Percentiles rank a stretch among this genome's conserved stretches.
These are phyloP conservation scores for Pholis gunnellus DNA, from an alignment of 2,113 vertebrate genomes.

Conservation along the genomic window DNA sequence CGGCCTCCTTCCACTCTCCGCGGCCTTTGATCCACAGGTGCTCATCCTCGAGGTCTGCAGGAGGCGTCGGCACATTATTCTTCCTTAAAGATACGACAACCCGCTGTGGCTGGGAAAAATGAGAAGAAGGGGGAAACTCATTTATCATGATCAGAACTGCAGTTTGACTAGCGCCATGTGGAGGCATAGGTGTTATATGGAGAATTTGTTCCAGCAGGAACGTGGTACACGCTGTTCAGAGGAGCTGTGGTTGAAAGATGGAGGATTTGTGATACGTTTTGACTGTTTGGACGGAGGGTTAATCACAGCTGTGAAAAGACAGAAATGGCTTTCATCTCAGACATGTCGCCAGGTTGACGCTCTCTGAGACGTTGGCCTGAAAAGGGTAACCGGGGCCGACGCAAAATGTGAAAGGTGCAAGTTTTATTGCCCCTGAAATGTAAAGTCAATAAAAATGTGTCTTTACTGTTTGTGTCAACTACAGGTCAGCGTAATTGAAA, in stretches of 20 bases:
- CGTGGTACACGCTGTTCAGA: slow-evolving; percentile 15
- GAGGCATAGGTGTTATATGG: slow-evolving; percentile 35
- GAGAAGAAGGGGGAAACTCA: slow-evolving; percentile 12
- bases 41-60: slow-evolving; percentile 60
- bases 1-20: slow-evolving; percentile 32
- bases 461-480: slow-evolving; percentile 49
- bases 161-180: slow-evolving; percentile 55
- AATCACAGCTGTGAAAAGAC: not conserved
- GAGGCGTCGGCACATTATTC: slow-evolving; percentile 60
- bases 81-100: slow-evolving; percentile 65
- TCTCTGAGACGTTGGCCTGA: not conserved
- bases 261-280: slow-evolving; percentile 7
- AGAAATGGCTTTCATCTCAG: not conserved
- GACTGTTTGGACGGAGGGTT: slow-evolving; percentile 10
- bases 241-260: not conserved
- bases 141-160: slow-evolving; percentile 68
- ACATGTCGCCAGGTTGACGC: not conserved
- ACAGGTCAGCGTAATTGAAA: slow-evolving; percentile 44
- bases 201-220: slow-evolving; percentile 31
- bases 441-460: slow-evolving; percentile 58
- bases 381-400: slow-evolving; percentile 12
- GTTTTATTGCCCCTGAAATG: slow-evolving; percentile 50
- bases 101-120: slow-evolving; percentile 38
- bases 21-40: slow-evolving; percentile 67
- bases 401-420: slow-evolving; percentile 25